Percentiles rank a stretch among this genome's conserved stretches.
Evolutionary conservation across 2,797 vertebrate species (phyloP).

Genomic region (Lacerta agilis): DNA sequence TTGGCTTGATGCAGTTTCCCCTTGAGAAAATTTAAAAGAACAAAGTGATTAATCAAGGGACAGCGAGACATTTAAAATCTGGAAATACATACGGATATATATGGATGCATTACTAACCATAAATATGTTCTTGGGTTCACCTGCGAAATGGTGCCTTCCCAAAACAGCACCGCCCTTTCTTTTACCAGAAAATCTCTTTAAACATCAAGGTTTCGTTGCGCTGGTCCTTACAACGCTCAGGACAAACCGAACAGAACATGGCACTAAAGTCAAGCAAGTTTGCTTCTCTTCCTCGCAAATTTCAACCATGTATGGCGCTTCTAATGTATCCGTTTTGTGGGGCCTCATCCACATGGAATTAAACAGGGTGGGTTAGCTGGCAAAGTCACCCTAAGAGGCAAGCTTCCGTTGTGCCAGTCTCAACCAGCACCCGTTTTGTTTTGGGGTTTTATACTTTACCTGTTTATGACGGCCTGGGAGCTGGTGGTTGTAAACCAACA

Average conservation of each 20-base stretch:
- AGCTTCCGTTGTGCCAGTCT: neutral
- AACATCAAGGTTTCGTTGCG: too few relatives aligned
- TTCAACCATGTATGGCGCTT: neutral
- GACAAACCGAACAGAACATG: neutral
- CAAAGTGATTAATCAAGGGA: neutral
- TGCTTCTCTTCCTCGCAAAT: neutral
- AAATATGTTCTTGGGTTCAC: neutral
- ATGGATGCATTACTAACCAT: neutral
- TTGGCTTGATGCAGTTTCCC: neutral
- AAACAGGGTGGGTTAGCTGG: too few relatives aligned
- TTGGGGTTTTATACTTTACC: too few relatives aligned
- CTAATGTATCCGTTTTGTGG: too few relatives aligned
- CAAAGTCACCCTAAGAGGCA: neutral
- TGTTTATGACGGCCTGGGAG: neutral
- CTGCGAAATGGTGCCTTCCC: neutral
- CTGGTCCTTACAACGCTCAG: neutral
- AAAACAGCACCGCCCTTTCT: neutral
- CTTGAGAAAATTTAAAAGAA: slow-evolving; percentile 2
- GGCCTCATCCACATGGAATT: neutral
- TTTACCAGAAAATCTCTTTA: neutral
- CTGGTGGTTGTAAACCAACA: neutral
- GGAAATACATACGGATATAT: neutral
- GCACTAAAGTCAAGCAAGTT: neutral
- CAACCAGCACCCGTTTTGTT: neutral
- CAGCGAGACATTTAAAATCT: neutral